Evolutionary conservation across 1,140 invertebrate genomes (phyloP).

Genomic region (Drosophila nannoptera): DNA sequence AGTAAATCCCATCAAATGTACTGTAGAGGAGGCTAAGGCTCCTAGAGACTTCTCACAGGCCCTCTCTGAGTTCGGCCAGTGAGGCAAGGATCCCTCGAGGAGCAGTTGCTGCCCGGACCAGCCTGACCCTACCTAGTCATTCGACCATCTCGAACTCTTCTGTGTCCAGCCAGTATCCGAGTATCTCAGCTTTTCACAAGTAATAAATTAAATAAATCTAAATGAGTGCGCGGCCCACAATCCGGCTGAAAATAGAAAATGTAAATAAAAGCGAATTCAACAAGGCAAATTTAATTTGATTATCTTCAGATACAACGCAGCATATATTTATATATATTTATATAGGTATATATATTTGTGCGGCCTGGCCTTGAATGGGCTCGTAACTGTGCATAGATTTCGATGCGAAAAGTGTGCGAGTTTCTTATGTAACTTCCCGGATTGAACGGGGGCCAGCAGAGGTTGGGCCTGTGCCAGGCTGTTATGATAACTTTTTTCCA

Average conservation of each 20-base stretch:
- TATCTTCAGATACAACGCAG: neutral
- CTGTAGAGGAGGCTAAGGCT: too few species aligned
- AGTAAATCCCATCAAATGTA: too few species aligned
- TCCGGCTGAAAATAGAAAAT: slow-evolving; percentile 3
- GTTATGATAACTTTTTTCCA: slow-evolving; percentile 13
- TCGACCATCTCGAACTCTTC: too few species aligned
- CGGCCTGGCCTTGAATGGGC: slow-evolving; percentile 2
- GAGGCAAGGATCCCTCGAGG: too few species aligned
- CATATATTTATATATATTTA: too few species aligned
- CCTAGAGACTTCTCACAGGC: too few species aligned
- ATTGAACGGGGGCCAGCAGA: slow-evolving; percentile 14
- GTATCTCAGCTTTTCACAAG: slow-evolving; percentile 2
- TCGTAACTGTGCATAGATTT: neutral
- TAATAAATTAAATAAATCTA: slow-evolving; percentile 17
- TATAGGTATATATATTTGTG: too few species aligned
- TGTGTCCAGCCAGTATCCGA: slow-evolving; percentile 1
- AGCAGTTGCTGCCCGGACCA: too few species aligned
- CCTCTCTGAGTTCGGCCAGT: too few species aligned
- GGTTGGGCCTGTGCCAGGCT: slow-evolving; percentile 26
- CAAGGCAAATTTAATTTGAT: neutral
- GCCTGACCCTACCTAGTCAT: too few species aligned
- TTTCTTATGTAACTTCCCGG: slow-evolving; percentile 27
- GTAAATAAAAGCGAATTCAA: neutral
- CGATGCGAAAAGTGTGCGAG: neutral
- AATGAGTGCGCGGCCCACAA: neutral